A percentile compares a stretch with the other conserved stretches of the same genome.
Conservation (phyloP, 2,888 invertebrate species). For the Drosophila mimica region DNA sequence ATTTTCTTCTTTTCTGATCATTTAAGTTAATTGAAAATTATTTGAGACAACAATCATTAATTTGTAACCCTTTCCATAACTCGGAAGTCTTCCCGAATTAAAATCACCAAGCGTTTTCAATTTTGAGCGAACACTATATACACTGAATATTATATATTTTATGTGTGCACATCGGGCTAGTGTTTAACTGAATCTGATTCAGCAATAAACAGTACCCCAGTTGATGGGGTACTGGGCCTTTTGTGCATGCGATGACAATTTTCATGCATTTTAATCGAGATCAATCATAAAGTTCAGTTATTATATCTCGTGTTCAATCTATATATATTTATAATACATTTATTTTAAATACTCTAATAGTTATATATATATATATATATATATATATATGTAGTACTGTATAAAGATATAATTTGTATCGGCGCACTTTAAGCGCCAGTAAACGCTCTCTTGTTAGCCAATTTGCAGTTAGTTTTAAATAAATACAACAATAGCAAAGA, state of each 20-base stretch:
- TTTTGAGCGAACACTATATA: background rate
- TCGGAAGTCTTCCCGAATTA: background rate
- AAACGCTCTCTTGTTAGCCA: constrained; percentile 58
- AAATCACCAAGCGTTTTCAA: background rate
- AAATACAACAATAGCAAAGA: constrained; percentile 47
- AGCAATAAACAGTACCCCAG: background rate
- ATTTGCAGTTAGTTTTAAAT: constrained; percentile 64
- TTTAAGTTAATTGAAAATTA: background rate
- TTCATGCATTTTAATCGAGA: constrained; percentile 42
- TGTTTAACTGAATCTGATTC: constrained; percentile 11
- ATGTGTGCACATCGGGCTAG: constrained; percentile 9
- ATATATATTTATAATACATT: background rate
- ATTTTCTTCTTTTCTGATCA: background rate
- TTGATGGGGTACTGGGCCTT: background rate
- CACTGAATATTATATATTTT: background rate
- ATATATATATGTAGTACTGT: background rate
- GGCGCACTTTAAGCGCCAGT: constrained; percentile 4
- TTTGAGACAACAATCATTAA: background rate
- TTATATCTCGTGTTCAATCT: constrained; percentile 11
- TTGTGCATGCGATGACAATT: constrained; percentile 20
- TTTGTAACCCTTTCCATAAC: background rate
- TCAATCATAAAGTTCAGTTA: constrained; percentile 18
- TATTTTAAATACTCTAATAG: constrained; percentile 39
- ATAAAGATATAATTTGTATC: constrained; percentile 2
- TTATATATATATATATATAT: background rate